phyloP scores from a whole-genome alignment of 1,140 invertebrate genomes.

The Drosophila parabipectinata region DNA sequence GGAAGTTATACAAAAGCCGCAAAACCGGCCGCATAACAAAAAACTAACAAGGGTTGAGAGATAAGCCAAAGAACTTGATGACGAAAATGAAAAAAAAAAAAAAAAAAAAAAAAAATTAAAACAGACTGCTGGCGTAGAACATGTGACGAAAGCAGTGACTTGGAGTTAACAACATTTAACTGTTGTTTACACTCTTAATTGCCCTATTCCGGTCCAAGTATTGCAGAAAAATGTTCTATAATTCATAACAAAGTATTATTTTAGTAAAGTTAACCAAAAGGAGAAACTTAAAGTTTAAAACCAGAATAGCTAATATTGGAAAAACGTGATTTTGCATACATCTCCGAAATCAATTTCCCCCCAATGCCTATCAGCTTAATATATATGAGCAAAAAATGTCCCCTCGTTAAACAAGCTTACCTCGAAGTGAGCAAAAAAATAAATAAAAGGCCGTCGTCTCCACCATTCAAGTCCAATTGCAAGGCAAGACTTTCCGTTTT shows the following conservation, averaged over 20 bases:
- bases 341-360: constrained; percentile 11
- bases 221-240: constrained; percentile 11
- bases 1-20: constrained; percentile 78
- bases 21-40: constrained; percentile 59
- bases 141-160: constrained; percentile 47
- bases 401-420: constrained; percentile 39
- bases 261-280: not conserved
- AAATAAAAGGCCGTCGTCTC: constrained; percentile 14
- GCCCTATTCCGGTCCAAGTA: constrained; percentile 17
- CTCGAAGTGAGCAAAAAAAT: constrained; percentile 18
- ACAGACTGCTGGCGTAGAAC: constrained; percentile 10
- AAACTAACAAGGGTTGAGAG: constrained; percentile 36
- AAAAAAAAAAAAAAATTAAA: constrained; percentile 14
- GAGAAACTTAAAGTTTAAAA: not conserved
- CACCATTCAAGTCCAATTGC: constrained; percentile 47
- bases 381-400: constrained; percentile 7
- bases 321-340: constrained; percentile 9
- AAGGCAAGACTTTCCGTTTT: constrained; percentile 39
- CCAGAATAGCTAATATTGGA: not conserved
- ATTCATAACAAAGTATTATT: no score
- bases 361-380: constrained; percentile 1
- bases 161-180: constrained; percentile 51
- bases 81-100: constrained; percentile 19
- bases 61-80: constrained; percentile 34
- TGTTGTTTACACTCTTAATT: constrained; percentile 52